Evolutionary conservation across 2,113 vertebrate genomes (phyloP).

Genomic region (Donacobius atricapilla): DNA sequence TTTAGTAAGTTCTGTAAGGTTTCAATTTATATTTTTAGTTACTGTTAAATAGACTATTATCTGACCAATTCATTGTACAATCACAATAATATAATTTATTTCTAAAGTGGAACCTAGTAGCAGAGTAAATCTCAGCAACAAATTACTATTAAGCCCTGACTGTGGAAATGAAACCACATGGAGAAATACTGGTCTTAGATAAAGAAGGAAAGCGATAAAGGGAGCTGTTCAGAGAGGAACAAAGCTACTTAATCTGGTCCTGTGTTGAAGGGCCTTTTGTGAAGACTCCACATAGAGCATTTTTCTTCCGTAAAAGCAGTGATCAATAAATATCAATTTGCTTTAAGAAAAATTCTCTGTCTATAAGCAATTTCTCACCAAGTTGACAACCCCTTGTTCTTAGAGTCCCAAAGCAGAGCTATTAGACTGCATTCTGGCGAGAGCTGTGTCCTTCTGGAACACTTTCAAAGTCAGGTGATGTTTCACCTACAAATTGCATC

Average conservation of each 20-base stretch:
- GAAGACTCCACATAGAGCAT: background rate
- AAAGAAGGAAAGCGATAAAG: background rate
- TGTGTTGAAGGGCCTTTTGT: background rate
- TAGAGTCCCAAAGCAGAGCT: background rate
- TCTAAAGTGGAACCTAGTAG: background rate
- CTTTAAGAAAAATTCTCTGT: background rate
- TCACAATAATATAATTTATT: background rate
- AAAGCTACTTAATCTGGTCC: background rate
- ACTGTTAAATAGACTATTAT: background rate
- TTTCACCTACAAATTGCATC: background rate
- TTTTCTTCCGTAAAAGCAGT: background rate
- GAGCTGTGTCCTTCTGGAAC: background rate
- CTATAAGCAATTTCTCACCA: background rate
- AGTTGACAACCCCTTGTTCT: background rate
- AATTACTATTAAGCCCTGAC: background rate
- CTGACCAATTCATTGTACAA: background rate
- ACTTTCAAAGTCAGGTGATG: background rate
- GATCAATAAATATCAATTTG: slow-evolving; percentile 3
- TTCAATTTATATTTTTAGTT: background rate
- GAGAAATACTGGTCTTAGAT: background rate
- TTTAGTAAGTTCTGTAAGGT: background rate
- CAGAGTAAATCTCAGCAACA: background rate
- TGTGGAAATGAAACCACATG: background rate
- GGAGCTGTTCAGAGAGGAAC: background rate
- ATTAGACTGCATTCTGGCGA: background rate